Evolutionary conservation across 2,888 invertebrate genomes (phyloP).

Genomic region (Argynnis bischoffii): DNA sequence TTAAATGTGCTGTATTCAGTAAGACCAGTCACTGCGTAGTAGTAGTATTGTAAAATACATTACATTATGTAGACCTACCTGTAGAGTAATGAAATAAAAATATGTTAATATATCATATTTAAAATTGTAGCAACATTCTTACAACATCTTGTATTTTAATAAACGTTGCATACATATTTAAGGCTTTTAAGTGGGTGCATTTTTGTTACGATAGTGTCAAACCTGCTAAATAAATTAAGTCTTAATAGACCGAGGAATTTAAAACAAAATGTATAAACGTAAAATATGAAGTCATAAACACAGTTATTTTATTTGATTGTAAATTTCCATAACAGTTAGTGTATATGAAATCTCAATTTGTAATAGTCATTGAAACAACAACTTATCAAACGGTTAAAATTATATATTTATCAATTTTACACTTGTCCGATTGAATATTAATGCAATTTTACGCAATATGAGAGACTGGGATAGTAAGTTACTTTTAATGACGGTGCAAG

Average conservation of each 20-base stretch:
- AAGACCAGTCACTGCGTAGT: too few relatives aligned
- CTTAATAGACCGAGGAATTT: background rate
- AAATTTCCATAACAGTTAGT: slow-evolving; percentile 24
- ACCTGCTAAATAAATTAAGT: slow-evolving; percentile 4
- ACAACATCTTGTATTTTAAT: too few relatives aligned
- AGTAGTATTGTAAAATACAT: too few relatives aligned
- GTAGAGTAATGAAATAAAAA: too few relatives aligned
- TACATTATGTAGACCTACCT: too few relatives aligned
- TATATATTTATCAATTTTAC: slow-evolving; percentile 40
- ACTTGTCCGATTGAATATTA: slow-evolving; percentile 39
- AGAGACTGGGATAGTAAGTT: slow-evolving; percentile 33
- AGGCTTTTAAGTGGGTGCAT: too few relatives aligned
- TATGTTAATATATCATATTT: too few relatives aligned
- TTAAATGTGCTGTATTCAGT: too few relatives aligned
- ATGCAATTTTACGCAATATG: slow-evolving; percentile 31
- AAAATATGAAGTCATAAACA: slow-evolving; percentile 13
- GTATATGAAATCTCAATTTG: slow-evolving; percentile 36
- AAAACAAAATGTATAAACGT: slow-evolving; percentile 4
- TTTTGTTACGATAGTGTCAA: too few relatives aligned
- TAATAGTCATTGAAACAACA: slow-evolving; percentile 34
- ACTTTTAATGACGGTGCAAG: slow-evolving; percentile 32
- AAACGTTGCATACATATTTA: too few relatives aligned
- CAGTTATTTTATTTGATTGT: slow-evolving; percentile 19
- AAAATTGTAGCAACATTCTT: too few relatives aligned
- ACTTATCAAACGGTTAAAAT: slow-evolving; percentile 30